A percentile compares a stretch with the other conserved stretches of the same genome.
These are phyloP conservation scores for Crypturellus tataupa DNA, from an alignment of 2,797 vertebrate species.

Conservation along the genomic window DNA sequence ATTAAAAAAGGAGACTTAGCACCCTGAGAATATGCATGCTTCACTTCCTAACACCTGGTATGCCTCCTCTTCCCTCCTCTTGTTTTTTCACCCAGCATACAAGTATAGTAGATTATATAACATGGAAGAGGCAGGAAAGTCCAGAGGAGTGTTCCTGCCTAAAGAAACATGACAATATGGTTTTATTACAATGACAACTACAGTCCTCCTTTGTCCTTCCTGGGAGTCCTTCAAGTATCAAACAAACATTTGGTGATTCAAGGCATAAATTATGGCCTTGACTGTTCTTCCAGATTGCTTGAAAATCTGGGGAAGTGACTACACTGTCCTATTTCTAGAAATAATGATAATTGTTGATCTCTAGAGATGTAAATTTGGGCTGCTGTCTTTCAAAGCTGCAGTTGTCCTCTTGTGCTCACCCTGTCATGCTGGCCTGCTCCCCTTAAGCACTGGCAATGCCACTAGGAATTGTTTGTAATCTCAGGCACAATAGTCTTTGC, in stretches of 20 bases:
- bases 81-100: background rate
- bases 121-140: background rate
- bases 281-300: background rate
- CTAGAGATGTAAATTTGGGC: background rate
- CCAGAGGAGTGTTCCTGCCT: background rate
- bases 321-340: background rate
- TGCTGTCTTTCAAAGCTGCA: background rate
- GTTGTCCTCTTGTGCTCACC: background rate
- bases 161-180: background rate
- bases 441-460: background rate
- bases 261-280: background rate
- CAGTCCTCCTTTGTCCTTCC: background rate
- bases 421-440: background rate
- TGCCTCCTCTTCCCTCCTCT: background rate
- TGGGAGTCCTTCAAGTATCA: background rate
- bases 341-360: background rate
- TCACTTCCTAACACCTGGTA: slow-evolving; percentile 44
- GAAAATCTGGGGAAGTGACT: background rate
- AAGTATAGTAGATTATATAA: background rate
- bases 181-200: background rate
- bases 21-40: slow-evolving; percentile 19
- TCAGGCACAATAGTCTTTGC: background rate
- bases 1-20: background rate
- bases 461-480: background rate
- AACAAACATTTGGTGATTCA: background rate